Base-by-base conservation (phyloP, 2,888 invertebrate genomes). In the Perdita meconis region DNA sequence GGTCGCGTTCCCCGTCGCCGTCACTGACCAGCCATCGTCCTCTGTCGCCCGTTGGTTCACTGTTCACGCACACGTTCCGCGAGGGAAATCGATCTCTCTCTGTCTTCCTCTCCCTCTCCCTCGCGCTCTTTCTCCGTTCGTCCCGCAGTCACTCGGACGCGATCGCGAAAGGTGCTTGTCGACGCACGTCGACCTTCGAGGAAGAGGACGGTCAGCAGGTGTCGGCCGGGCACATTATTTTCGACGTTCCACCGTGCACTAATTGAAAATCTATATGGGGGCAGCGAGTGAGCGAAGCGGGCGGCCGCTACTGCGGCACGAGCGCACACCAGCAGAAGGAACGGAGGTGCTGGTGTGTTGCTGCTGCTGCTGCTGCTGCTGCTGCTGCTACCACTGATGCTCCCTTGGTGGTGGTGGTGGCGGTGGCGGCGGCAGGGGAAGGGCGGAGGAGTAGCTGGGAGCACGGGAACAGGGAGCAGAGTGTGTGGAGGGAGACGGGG, bases 271-370 rank as follows among this genome's bases (percentile, higher is more conserved):
- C 85, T 85, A 85, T 85, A 85, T 81, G 81, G 85, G 26, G 34
- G 50, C 44, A 44, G 30, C 40, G 40, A 19, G 47, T 51, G 19
- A 12, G 12, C 6, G 50, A 19, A 40, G 56, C 13, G 34, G 56
- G 81, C 81, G 83, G 83, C 86, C 86, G 87, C 84, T 88, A 90
- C 89, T 89, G 89, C 89, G 89, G 89, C 89, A 89, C 74, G 68
- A 77, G 81, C 69, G 67, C 82, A 63, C 71, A 65, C 70, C 60
- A 69, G 65, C 68, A 51, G 67, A 50, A 56, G 61, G 63, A 68
- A 19, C 47, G 56, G 78, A 68, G 70, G 68, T 65, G 78, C 61
- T 50, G 76, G 73, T 66, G 63, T 51, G 81, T 44, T 65, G 53
- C 22, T 53, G 68, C 57, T 68, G 73, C 40, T 67, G 67, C 65